phyloP scores from a whole-genome alignment of 2,888 invertebrate species.

The Ephialtes manifestator region DNA sequence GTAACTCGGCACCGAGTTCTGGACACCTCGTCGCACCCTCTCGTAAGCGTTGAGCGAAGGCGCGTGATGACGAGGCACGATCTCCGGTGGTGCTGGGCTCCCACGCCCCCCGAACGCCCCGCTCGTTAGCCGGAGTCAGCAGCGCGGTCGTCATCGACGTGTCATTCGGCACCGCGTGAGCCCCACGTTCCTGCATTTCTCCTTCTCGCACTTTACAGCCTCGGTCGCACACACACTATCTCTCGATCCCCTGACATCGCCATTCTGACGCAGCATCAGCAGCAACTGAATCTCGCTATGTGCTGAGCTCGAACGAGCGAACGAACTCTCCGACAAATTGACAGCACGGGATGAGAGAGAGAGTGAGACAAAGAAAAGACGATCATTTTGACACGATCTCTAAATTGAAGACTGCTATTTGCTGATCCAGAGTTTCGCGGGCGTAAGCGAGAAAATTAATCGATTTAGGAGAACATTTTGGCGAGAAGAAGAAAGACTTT shows the following conservation, averaged over 20 bases:
- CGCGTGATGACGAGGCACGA: slow-evolving; percentile 85
- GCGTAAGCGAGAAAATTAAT: slow-evolving; percentile 24
- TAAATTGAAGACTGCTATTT: slow-evolving; percentile 37
- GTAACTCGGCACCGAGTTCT: slow-evolving; percentile 58
- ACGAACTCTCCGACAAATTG: slow-evolving; percentile 80
- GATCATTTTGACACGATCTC: slow-evolving; percentile 66
- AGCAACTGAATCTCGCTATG: slow-evolving; percentile 45
- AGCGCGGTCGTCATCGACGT: slow-evolving; percentile 85
- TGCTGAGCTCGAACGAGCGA: slow-evolving; percentile 71
- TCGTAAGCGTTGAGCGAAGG: slow-evolving; percentile 60
- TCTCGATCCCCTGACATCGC: slow-evolving; percentile 58
- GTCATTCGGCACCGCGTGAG: slow-evolving; percentile 83
- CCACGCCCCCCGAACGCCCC: slow-evolving; percentile 84
- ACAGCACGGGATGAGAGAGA: slow-evolving; percentile 71
- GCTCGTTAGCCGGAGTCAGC: slow-evolving; percentile 86
- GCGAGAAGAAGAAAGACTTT: not conserved
- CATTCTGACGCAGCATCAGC: slow-evolving; percentile 66
- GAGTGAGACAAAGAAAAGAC: slow-evolving; percentile 55
- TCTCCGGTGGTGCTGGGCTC: slow-evolving; percentile 79
- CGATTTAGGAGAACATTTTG: slow-evolving; percentile 3
- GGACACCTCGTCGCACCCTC: slow-evolving; percentile 61
- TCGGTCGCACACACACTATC: slow-evolving; percentile 45
- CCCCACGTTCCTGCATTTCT: slow-evolving; percentile 72
- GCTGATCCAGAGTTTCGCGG: not conserved
- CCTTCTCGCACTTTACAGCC: slow-evolving; percentile 68